These are phyloP conservation scores for Neocrepidodera transversa DNA, from an alignment of 2,888 invertebrate species.

Conservation along the genomic window DNA sequence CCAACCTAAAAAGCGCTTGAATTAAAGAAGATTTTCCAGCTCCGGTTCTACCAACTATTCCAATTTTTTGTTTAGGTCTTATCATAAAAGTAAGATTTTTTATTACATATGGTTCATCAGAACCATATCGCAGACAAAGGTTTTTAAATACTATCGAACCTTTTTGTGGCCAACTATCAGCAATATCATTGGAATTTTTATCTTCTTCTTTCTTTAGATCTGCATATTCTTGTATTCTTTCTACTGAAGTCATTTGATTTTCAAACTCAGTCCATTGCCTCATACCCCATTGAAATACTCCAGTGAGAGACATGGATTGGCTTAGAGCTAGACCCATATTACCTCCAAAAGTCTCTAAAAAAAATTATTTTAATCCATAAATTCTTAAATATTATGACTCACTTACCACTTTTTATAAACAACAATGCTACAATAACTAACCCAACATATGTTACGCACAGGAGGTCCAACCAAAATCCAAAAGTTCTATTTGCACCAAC, in stretches of 20 bases:
- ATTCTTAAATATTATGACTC: no score
- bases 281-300: conserved; percentile 88
- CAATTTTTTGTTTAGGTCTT: conserved; percentile 72
- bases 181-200: conserved; percentile 43
- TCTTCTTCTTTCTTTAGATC: conserved; percentile 67
- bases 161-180: conserved; percentile 68
- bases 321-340: conserved; percentile 58
- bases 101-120: conserved; percentile 70
- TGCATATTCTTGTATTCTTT: conserved; percentile 83
- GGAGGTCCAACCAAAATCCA: conserved; percentile 72
- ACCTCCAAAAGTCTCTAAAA: conserved; percentile 43
- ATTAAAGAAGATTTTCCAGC: conserved; percentile 82
- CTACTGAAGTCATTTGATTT: conserved; percentile 90
- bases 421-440: conserved; percentile 71
- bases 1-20: conserved; percentile 80
- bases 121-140: conserved; percentile 69
- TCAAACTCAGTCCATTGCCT: conserved; percentile 57
- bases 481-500: conserved; percentile 70
- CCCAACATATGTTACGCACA: conserved; percentile 70
- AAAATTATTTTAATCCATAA: background rate
- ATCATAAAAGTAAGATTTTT: conserved; percentile 69
- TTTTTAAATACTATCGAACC: conserved; percentile 68
- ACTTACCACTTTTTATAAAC: conserved; percentile 65
- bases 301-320: conserved; percentile 54
- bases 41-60: conserved; percentile 82